Evolutionary conservation across 2,888 invertebrate genomes (phyloP).

Genomic region (Drosophila longiperda): DNA sequence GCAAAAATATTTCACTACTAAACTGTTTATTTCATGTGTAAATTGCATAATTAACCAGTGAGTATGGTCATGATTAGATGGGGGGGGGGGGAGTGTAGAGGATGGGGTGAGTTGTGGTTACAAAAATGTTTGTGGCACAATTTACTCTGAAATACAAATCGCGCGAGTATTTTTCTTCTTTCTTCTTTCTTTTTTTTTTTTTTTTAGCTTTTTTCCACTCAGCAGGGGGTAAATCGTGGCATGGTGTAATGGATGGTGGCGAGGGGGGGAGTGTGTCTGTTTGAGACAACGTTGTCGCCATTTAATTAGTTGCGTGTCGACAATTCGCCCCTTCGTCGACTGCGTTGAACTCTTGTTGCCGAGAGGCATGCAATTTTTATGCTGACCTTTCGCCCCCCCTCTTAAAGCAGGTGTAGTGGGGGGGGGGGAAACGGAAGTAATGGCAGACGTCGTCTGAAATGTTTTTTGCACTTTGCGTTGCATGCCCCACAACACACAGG

Average conservation of each 20-base stretch:
- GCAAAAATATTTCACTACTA: constrained; percentile 21
- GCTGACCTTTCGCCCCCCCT: constrained; percentile 35
- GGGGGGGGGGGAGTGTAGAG: not conserved
- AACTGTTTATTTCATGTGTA: constrained; percentile 27
- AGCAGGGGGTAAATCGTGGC: not conserved
- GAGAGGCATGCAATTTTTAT: constrained; percentile 47
- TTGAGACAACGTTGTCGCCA: constrained; percentile 44
- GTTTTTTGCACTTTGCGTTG: constrained; percentile 53
- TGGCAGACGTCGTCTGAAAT: constrained; percentile 16
- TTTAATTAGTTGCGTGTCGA: constrained; percentile 56
- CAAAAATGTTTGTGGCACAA: constrained; percentile 29
- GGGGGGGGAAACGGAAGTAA: not conserved
- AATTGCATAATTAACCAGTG: constrained; percentile 38
- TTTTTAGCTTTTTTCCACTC: constrained; percentile 5
- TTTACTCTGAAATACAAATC: constrained; percentile 38
- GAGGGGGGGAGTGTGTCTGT: not conserved
- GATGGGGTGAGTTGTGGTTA: not conserved
- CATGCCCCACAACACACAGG: constrained; percentile 9
- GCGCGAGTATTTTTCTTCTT: constrained; percentile 4
- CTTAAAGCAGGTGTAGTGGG: not conserved
- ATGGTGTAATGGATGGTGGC: no score
- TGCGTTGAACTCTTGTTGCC: constrained; percentile 13
- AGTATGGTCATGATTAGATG: not conserved
- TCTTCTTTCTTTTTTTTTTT: no score
- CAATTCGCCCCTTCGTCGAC: not conserved